Evolutionary conservation across 2,797 vertebrate species (phyloP).

Genomic region (Bovichtus variegatus): DNA sequence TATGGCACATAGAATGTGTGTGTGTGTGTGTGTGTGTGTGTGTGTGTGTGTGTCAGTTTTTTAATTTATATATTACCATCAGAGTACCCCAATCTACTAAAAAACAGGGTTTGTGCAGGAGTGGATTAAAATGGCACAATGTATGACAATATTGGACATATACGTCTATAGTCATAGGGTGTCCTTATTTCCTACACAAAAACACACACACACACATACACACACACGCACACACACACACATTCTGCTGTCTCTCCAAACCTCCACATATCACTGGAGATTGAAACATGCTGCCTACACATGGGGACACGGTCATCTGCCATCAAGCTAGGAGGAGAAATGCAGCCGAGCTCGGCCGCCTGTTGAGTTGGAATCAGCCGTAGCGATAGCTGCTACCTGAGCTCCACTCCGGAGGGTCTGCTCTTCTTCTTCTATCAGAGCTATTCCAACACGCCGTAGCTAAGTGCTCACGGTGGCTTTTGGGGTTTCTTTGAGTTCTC

Average conservation of each 20-base stretch:
- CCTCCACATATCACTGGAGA: conserved; percentile 50
- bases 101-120: too few relatives aligned
- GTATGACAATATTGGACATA: too few relatives aligned
- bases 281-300: neutral
- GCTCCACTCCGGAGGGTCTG: neutral
- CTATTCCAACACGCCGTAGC: conserved; percentile 26
- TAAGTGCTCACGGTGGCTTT: conserved; percentile 38
- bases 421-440: conserved; percentile 32
- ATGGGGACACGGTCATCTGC: conserved; percentile 25
- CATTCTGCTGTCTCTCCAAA: conserved; percentile 73
- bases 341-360: neutral
- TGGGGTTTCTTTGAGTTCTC: neutral
- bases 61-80: too few relatives aligned
- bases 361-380: conserved; percentile 13
- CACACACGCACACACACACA: conserved; percentile 31
- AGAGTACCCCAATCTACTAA: too few relatives aligned
- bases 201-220: neutral
- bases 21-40: too few relatives aligned
- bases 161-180: neutral
- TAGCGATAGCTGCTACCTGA: conserved; percentile 23
- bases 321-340: conserved; percentile 23
- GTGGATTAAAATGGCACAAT: too few relatives aligned
- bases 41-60: too few relatives aligned
- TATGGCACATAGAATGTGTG: too few relatives aligned
- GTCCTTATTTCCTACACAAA: neutral